These are phyloP conservation scores for Alces alces DNA, from an alignment of 2,113 vertebrate genomes.

Conservation along the genomic window DNA sequence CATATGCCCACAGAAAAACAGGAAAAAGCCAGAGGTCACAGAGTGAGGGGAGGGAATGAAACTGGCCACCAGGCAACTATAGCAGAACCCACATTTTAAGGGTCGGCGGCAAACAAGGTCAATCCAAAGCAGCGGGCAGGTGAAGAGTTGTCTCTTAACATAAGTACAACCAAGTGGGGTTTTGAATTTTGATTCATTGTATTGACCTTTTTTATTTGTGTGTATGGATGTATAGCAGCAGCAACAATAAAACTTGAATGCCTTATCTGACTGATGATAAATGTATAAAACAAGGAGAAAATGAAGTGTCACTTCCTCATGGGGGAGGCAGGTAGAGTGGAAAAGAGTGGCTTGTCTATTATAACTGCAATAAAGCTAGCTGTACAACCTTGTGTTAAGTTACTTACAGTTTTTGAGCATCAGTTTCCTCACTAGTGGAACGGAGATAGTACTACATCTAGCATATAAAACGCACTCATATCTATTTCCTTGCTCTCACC, in stretches of 20 bases:
- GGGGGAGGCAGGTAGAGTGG: not conserved
- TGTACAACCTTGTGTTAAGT: not conserved
- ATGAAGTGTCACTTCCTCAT: not conserved
- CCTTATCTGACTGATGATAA: not conserved
- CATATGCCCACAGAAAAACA: not conserved
- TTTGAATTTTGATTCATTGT: not conserved
- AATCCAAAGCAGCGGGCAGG: not conserved
- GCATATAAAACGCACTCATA: not conserved
- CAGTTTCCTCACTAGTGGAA: not conserved
- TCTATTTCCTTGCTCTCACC: not conserved
- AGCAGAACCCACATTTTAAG: not conserved
- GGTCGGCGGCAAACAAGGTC: not conserved
- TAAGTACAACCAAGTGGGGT: not conserved
- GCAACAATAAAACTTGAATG: not conserved
- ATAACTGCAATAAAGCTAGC: not conserved
- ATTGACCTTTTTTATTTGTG: not conserved
- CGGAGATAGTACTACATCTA: not conserved
- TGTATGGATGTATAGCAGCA: not conserved
- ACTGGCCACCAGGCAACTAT: not conserved
- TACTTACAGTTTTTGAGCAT: not conserved
- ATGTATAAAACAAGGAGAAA: not conserved
- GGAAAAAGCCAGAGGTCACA: not conserved
- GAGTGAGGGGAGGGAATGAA: constrained; percentile 3
- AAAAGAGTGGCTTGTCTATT: not conserved
- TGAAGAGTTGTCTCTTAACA: not conserved